Evolutionary conservation across 2,113 vertebrate genomes (phyloP).

Genomic region (Daboia siamensis): DNA sequence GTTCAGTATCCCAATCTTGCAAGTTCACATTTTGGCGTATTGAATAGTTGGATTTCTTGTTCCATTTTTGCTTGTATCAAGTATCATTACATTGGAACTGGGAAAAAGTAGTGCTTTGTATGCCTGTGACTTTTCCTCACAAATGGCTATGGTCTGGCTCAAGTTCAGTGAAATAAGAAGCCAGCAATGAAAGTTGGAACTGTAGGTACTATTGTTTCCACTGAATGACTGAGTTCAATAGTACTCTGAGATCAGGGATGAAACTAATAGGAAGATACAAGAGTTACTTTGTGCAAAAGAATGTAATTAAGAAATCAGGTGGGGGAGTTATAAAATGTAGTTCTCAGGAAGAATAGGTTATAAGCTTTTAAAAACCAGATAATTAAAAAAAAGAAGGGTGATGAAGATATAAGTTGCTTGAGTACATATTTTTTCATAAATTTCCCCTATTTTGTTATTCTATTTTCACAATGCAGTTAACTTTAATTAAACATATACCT

Average conservation of each 20-base stretch:
- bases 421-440: background rate
- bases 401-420: background rate
- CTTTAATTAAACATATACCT: background rate
- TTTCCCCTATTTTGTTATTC: background rate
- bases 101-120: slow-evolving; percentile 59
- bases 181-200: slow-evolving; percentile 48
- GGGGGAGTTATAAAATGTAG: background rate
- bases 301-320: slow-evolving; percentile 57
- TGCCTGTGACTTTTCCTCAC: slow-evolving; percentile 47
- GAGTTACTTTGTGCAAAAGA: slow-evolving; percentile 55
- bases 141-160: slow-evolving; percentile 52
- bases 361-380: background rate
- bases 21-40: slow-evolving; percentile 55
- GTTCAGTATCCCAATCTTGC: slow-evolving; percentile 18
- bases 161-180: slow-evolving; percentile 59
- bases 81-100: slow-evolving; percentile 54
- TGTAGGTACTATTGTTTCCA: slow-evolving; percentile 65
- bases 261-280: slow-evolving; percentile 59
- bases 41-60: slow-evolving; percentile 36
- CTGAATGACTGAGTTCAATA: slow-evolving; percentile 47
- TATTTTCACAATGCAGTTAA: background rate
- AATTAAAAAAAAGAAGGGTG: background rate
- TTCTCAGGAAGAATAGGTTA: background rate
- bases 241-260: slow-evolving; percentile 55
- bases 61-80: slow-evolving; percentile 56